Base-by-base conservation (phyloP, 2,113 vertebrate species). In the Dryoscopus gambensis region DNA sequence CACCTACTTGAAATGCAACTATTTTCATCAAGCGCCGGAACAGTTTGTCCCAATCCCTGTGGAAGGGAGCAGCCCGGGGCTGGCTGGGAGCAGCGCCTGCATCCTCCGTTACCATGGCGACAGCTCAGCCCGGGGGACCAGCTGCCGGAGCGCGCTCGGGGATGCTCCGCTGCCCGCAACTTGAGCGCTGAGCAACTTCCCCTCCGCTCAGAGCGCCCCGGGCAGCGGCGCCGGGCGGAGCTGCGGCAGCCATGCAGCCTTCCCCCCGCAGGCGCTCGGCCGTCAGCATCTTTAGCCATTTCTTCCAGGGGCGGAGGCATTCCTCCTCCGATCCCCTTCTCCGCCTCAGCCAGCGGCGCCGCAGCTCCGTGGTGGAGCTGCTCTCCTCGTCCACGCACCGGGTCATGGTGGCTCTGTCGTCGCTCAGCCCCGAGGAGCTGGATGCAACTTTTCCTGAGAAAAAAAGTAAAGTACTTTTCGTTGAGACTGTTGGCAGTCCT, bases 31-130 rank as follows among this genome's bases (percentile, higher is more conserved):
- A 78, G 55, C 90, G 44, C 63, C 31, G 3, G 96, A 96, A 97
- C 96, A 96, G 21, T 96, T 90, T 97, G 93, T 97, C 93, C 96
- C 94, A 79, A 31, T 96, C 92, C 94, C 90, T 91, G 82, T 59
- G 89, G 94, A 87, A 96, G 56, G 84, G 95, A 93, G 94, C 97
- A 84, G 96, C 92, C 95, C 81, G 59, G 76, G 84, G 94, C 92
- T 96, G 87, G 93, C 97, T 97, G 96, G 95, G 97, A 97, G 96
- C 93, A 96, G 96, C 68, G 77, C 91, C 97, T 98, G 98, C 95
- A 96, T 98, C 98, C 96, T 96, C 95, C 35, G 98, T 99, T 97
- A 71, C 98, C 97, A 99, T 98, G 98, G 99, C 94, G 98, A 99
- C 98, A 46, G 95, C 94, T 97, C 96, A 98, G 98, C 98, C 98